A percentile compares a stretch with the other conserved stretches of the same genome.
These are phyloP conservation scores for Sympetrum striolatum DNA, from an alignment of 2,888 invertebrate species.

Conservation along the genomic window DNA sequence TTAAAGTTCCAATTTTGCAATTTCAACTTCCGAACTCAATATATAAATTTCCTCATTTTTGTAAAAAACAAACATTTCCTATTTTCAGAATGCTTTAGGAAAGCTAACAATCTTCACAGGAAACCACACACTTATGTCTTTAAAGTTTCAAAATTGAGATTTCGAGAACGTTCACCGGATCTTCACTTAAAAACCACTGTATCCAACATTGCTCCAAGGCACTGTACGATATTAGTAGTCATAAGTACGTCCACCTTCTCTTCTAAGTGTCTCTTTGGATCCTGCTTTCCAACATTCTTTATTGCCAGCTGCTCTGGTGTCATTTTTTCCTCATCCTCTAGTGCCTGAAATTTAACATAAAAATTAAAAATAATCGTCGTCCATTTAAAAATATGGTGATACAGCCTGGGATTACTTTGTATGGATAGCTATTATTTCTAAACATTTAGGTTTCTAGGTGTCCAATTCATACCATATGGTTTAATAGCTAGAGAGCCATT, in stretches of 20 bases:
- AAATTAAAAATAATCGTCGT: background rate
- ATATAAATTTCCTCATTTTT: background rate
- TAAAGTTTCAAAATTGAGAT: background rate
- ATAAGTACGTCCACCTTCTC: conserved; percentile 97
- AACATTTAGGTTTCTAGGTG: too few relatives aligned
- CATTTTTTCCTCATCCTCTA: conserved; percentile 99
- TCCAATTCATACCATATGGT: too few relatives aligned
- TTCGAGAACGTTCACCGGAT: background rate
- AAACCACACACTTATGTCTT: conserved; percentile 26
- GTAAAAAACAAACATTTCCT: background rate
- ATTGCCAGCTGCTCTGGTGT: conserved; percentile 98
- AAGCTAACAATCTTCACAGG: conserved; percentile 25
- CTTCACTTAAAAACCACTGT: conserved; percentile 86
- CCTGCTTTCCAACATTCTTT: conserved; percentile 98
- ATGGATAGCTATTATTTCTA: too few relatives aligned
- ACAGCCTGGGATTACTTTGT: too few relatives aligned
- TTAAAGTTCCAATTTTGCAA: conserved; percentile 3
- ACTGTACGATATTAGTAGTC: conserved; percentile 97
- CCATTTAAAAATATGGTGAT: too few relatives aligned
- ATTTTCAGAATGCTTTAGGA: conserved; percentile 16
- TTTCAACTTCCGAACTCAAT: background rate
- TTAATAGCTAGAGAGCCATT: too few relatives aligned
- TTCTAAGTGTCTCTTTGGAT: conserved; percentile 98
- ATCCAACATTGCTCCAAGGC: conserved; percentile 96
- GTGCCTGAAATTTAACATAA: conserved; percentile 65